These are phyloP conservation scores for Menidia menidia DNA, from an alignment of 2,797 vertebrate species.

Conservation along the genomic window DNA sequence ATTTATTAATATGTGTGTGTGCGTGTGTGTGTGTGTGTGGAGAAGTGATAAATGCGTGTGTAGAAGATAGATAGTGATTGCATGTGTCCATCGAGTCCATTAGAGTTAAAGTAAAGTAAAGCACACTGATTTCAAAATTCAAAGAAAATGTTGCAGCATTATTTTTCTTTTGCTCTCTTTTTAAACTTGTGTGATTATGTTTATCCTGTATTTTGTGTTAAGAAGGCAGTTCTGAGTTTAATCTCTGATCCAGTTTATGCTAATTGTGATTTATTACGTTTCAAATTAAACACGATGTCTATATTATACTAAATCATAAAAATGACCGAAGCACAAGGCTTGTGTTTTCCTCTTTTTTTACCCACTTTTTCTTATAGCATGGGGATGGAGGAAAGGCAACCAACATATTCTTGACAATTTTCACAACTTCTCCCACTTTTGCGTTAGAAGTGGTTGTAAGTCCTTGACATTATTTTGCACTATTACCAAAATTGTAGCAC, in stretches of 20 bases:
- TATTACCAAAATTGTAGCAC: slow-evolving; percentile 42
- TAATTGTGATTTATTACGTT: slow-evolving; percentile 6
- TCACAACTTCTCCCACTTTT: not conserved
- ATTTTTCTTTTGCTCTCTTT: not conserved
- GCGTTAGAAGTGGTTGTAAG: slow-evolving; percentile 12
- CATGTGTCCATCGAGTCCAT: slow-evolving; percentile 29
- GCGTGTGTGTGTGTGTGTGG: slow-evolving; percentile 24
- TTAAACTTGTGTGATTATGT: slow-evolving; percentile 13
- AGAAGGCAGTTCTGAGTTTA: not conserved
- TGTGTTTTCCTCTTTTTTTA: not conserved
- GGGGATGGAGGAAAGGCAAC: not conserved
- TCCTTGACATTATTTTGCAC: slow-evolving; percentile 29
- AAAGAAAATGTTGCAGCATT: slow-evolving; percentile 2
- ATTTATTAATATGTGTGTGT: slow-evolving; percentile 32
- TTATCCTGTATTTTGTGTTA: slow-evolving; percentile 10
- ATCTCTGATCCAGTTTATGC: not conserved
- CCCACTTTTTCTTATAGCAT: not conserved
- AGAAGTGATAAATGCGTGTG: slow-evolving; percentile 25
- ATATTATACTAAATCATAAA: slow-evolving; percentile 7
- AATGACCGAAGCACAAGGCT: not conserved
- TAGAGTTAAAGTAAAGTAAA: slow-evolving; percentile 11
- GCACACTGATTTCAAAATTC: slow-evolving; percentile 54
- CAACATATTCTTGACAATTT: slow-evolving; percentile 3
- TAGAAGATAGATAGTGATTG: slow-evolving; percentile 14
- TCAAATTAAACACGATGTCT: not conserved